Percentiles rank a stretch among this genome's conserved stretches.
These are phyloP conservation scores for Zosterops lateralis DNA, from an alignment of 2,113 vertebrate genomes.

Conservation along the genomic window DNA sequence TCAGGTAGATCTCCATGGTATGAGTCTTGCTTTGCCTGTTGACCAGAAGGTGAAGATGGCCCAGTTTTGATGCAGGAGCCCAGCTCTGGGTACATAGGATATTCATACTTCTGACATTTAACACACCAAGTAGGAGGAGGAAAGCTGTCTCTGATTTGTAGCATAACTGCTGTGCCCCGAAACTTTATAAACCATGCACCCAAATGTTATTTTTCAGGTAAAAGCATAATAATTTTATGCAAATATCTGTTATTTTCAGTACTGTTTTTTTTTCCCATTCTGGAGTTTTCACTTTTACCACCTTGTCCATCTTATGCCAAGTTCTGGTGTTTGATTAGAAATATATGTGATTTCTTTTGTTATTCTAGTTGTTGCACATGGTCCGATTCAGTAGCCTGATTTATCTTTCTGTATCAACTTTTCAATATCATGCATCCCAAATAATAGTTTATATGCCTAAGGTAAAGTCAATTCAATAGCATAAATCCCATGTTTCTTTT, in stretches of 20 bases:
- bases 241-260: background rate
- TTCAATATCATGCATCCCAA: background rate
- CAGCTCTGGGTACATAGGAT: background rate
- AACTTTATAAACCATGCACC: background rate
- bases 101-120: background rate
- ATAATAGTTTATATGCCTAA: background rate
- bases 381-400: background rate
- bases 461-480: background rate
- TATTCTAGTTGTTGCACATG: background rate
- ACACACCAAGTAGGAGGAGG: background rate
- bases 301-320: background rate
- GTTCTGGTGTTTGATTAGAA: background rate
- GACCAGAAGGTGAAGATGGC: background rate
- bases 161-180: accelerated
- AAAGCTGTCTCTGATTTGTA: background rate
- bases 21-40: accelerated
- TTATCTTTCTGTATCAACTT: background rate
- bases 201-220: background rate
- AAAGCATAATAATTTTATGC: background rate
- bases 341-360: background rate
- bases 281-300: background rate
- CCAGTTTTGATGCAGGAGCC: background rate
- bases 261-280: background rate
- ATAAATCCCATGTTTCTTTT: background rate
- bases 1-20: background rate